These are phyloP conservation scores for Crocidura indochinensis DNA, from an alignment of 2,797 vertebrate species.

Conservation along the genomic window DNA sequence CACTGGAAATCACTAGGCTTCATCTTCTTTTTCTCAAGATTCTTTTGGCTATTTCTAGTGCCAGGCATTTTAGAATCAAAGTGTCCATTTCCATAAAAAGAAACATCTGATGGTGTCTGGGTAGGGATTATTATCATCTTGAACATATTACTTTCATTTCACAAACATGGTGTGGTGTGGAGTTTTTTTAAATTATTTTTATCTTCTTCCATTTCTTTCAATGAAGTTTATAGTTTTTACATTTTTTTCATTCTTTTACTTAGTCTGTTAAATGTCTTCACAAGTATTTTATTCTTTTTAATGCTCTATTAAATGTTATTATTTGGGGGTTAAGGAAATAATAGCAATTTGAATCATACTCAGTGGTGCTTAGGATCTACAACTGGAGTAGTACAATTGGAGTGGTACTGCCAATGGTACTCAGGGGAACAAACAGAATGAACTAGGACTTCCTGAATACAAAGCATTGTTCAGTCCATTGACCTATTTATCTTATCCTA, in stretches of 20 bases:
- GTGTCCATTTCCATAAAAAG: background rate
- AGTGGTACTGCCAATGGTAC: too few species aligned
- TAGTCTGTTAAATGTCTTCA: constrained; percentile 11
- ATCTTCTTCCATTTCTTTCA: constrained; percentile 19
- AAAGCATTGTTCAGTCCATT: too few species aligned
- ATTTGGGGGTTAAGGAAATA: background rate
- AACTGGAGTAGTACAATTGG: too few species aligned
- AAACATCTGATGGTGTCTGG: background rate
- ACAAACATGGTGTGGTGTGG: background rate
- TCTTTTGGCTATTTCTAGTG: background rate
- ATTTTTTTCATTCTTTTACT: background rate
- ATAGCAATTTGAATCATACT: too few species aligned
- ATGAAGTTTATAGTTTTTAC: background rate
- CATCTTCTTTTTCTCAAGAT: background rate
- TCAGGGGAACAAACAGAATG: too few species aligned
- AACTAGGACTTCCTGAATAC: too few species aligned
- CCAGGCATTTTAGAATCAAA: constrained; percentile 11
- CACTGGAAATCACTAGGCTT: background rate
- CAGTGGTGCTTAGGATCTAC: background rate
- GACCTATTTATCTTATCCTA: too few species aligned
- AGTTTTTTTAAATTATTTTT: background rate
- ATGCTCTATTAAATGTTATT: background rate
- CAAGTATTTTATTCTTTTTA: constrained; percentile 1
- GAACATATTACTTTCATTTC: background rate
- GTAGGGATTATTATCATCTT: background rate